These are phyloP conservation scores for Plectrocnemia conspersa DNA, from an alignment of 1,140 invertebrate genomes.

Conservation along the genomic window DNA sequence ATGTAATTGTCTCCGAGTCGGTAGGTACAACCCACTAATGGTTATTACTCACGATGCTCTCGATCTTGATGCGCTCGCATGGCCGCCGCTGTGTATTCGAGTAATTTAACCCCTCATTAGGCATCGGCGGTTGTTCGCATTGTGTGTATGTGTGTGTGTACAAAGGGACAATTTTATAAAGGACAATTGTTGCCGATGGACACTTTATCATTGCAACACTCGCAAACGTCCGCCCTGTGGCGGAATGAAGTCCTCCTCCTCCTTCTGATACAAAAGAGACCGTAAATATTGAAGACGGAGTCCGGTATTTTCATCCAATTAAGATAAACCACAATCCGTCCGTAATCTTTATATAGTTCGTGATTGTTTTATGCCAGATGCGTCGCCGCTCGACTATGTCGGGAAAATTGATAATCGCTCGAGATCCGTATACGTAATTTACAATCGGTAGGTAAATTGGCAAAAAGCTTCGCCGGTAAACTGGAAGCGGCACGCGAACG, in stretches of 20 bases:
- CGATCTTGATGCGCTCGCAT: too few relatives aligned
- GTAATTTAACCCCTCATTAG: slow-evolving; percentile 18
- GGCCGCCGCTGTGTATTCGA: too few relatives aligned
- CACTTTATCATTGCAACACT: slow-evolving; percentile 22
- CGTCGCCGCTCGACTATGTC: neutral
- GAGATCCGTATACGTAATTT: too few relatives aligned
- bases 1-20: too few relatives aligned
- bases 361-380: slow-evolving; percentile 28
- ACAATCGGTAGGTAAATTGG: too few relatives aligned
- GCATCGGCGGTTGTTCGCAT: neutral
- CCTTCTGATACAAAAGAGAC: slow-evolving; percentile 11
- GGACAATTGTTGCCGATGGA: slow-evolving; percentile 20
- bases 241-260: slow-evolving; percentile 25
- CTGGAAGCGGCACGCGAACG: neutral
- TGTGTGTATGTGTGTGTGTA: too few relatives aligned
- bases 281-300: slow-evolving; percentile 27
- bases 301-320: slow-evolving; percentile 34
- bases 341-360: slow-evolving; percentile 34
- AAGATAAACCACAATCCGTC: slow-evolving; percentile 34
- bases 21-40: too few relatives aligned
- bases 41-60: too few relatives aligned
- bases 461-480: neutral
- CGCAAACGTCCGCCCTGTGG: neutral
- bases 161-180: slow-evolving; percentile 16
- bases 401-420: too few relatives aligned